These are phyloP conservation scores for Mylabris sibirica DNA, from an alignment of 2,888 invertebrate species.

Conservation along the genomic window DNA sequence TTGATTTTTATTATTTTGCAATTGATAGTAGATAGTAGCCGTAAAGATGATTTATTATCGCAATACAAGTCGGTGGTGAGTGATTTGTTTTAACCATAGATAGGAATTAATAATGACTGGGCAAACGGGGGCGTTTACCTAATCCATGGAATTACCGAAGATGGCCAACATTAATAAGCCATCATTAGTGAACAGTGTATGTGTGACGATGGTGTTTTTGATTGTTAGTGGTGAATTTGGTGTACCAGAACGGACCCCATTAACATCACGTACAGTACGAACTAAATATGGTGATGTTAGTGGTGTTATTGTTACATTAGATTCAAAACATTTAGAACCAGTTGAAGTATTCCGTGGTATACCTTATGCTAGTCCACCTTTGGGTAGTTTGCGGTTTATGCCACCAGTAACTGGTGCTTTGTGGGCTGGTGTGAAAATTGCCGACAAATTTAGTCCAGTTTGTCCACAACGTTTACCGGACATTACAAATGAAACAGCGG, in stretches of 20 bases:
- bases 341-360: slow-evolving; percentile 94
- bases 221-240: slow-evolving; percentile 46
- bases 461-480: slow-evolving; percentile 92
- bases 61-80: not conserved
- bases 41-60: not conserved
- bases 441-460: slow-evolving; percentile 87
- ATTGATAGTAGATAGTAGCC: not conserved
- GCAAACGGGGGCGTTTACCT: slow-evolving; percentile 15
- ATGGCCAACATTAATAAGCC: slow-evolving; percentile 22
- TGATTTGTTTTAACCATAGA: not conserved
- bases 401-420: slow-evolving; percentile 93
- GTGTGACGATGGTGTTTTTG: slow-evolving; percentile 24
- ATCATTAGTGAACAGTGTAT: slow-evolving; percentile 29
- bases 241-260: slow-evolving; percentile 56
- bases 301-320: slow-evolving; percentile 84
- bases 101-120: slow-evolving; percentile 11
- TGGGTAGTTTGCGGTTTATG: slow-evolving; percentile 91
- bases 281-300: slow-evolving; percentile 89
- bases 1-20: not conserved
- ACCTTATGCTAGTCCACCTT: slow-evolving; percentile 92
- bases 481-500: slow-evolving; percentile 83
- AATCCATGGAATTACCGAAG: slow-evolving; percentile 13
- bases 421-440: slow-evolving; percentile 89
- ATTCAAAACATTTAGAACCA: slow-evolving; percentile 81
- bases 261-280: slow-evolving; percentile 84